Evolutionary conservation across 35 echinoderm and acorn worm species (phyloP), one percentile per base, ranked within the genome.

Genomic region (Anneissia japonica): DNA sequence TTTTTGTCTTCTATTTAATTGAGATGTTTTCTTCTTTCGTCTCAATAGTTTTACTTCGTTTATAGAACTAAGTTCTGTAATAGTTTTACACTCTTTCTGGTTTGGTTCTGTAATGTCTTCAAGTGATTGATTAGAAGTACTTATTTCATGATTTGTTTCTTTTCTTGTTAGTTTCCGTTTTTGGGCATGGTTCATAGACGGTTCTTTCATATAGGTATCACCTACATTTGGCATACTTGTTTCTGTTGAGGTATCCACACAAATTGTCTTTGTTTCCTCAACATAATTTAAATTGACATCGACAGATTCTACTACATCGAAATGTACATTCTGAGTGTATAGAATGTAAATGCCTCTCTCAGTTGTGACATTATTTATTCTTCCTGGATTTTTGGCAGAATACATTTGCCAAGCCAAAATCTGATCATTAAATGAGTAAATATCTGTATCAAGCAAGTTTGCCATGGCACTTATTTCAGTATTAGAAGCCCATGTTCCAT

Each of bases 401-500:
- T 16, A 64, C 51, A 64, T 16, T 41, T 46, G 37, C 31, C 30
- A 87, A 23, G 23, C 29, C 14, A 7, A 39, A n/a, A 14, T 3
- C 5, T 31, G 19, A 80, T 87, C 85, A 79, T 87, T 76, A 46
- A 1, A 87, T 31, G 85, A 78, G 33, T 87, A 80, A 39, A 87
- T 79, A 79, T 87, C 85, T 41, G 30, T 33, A 43, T 76, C 17
- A 45, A 87, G 75, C 38, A 87, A 78, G 35, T 87, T 75, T 56
- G 76, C 75, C 75, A 87, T 87, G 13, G 85, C 85, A 37, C 73
- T 87, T 46, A 87, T 78, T 78, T 76, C 73, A 37, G 26, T 76
- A 30, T 40, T 79, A 31, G 37, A 40, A 28, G 29, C 73, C 74
- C 38, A 87, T 74, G 31, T 84, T 84, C 55, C 37, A 72, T 84